Evolutionary conservation across 2,888 invertebrate species (phyloP).

Genomic region (Meghimatium bilineatum): DNA sequence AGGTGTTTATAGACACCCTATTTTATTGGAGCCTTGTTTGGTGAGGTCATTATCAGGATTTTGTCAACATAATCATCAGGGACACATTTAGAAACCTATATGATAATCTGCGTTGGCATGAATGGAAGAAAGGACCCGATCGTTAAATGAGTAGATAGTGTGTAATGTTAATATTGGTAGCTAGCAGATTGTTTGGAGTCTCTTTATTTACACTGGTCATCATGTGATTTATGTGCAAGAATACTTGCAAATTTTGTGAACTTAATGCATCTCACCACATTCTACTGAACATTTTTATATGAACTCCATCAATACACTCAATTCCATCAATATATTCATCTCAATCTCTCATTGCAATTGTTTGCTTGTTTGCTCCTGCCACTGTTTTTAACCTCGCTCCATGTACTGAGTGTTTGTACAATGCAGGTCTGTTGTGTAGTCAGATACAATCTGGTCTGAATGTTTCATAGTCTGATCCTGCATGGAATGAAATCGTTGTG

Average conservation of each 20-base stretch:
- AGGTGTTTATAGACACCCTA: too few species aligned
- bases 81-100: constrained; percentile 3
- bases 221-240: background rate
- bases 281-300: background rate
- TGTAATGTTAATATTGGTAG: constrained; percentile 3
- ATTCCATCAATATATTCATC: too few species aligned
- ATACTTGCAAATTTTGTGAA: too few species aligned
- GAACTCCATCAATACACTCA: background rate
- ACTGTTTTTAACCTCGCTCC: background rate
- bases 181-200: background rate
- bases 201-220: background rate
- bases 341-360: background rate
- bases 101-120: too few species aligned
- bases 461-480: background rate
- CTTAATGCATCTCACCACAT: background rate
- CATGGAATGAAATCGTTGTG: constrained; percentile 10
- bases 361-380: background rate
- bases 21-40: too few species aligned
- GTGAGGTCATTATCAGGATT: too few species aligned
- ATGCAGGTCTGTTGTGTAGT: background rate
- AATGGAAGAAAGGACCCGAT: background rate
- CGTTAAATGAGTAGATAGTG: constrained; percentile 7
- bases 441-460: background rate
- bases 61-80: background rate
- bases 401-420: background rate